Percentiles rank a stretch among this genome's conserved stretches.
Evolutionary conservation across 1,140 invertebrate genomes (phyloP).

Genomic region (Achroia grisella): DNA sequence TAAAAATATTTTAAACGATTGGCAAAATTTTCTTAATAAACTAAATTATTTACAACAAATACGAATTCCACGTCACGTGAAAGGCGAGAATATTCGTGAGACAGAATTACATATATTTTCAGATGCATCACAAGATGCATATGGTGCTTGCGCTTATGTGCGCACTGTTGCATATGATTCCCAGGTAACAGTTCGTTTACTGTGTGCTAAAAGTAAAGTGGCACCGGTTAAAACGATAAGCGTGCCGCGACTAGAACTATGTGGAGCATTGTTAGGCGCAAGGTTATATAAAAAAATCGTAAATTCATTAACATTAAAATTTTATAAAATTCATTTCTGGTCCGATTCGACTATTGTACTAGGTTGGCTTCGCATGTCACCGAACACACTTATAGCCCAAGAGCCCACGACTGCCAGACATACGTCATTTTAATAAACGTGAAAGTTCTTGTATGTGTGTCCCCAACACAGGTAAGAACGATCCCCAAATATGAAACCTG

Average conservation of each 20-base stretch:
- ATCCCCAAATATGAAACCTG: too few relatives aligned
- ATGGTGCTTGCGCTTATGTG: too few relatives aligned
- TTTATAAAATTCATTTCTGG: conserved; percentile 24
- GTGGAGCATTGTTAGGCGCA: too few relatives aligned
- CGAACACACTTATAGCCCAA: too few relatives aligned
- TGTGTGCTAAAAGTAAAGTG: too few relatives aligned
- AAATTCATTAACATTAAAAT: conserved; percentile 4
- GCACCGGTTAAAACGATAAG: conserved; percentile 46
- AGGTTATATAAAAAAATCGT: conserved; percentile 15
- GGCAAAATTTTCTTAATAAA: background rate
- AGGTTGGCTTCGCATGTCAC: conserved; percentile 40
- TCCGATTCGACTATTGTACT: too few relatives aligned
- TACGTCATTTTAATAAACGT: too few relatives aligned
- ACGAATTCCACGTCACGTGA: conserved; percentile 10
- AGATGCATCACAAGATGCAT: too few relatives aligned
- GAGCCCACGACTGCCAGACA: too few relatives aligned
- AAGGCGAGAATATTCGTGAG: background rate
- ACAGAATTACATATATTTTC: conserved; percentile 15
- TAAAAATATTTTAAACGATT: background rate
- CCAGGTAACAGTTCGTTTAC: background rate
- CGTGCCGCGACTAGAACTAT: conserved; percentile 58
- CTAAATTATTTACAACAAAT: background rate
- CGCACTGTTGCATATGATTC: background rate
- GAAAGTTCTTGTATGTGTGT: too few relatives aligned
- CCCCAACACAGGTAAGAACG: too few relatives aligned